phyloP scores from a whole-genome alignment of 2,888 invertebrate genomes.

The Poecilus cupreus region DNA sequence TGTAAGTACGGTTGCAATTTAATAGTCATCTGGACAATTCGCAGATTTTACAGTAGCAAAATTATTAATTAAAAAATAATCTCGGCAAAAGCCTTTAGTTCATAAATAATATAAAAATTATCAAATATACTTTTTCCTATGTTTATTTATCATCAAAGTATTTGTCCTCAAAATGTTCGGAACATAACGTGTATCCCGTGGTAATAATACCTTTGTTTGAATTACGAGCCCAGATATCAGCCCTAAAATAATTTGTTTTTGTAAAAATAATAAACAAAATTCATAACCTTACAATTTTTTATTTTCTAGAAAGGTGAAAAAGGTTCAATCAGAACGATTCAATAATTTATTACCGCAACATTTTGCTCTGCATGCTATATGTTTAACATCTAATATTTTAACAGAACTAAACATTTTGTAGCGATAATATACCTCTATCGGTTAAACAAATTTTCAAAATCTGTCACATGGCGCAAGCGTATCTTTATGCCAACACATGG shows the following conservation, averaged over 20 bases:
- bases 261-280: background rate
- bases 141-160: background rate
- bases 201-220: background rate
- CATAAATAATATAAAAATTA: conserved; percentile 49
- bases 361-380: conserved; percentile 9
- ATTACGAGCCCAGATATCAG: background rate
- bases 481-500: background rate
- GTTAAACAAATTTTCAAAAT: too few relatives aligned
- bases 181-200: background rate
- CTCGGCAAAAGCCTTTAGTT: background rate
- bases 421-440: background rate
- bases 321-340: background rate
- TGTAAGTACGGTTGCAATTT: background rate
- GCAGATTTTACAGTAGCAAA: background rate
- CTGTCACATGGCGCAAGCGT: too few relatives aligned
- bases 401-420: too few relatives aligned
- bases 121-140: background rate
- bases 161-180: conserved; percentile 19
- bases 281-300: conserved; percentile 11
- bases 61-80: conserved; percentile 35
- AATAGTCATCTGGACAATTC: background rate
- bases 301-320: conserved; percentile 12
- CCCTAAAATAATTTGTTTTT: background rate
- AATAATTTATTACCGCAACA: conserved; percentile 2
- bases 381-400: background rate